These are phyloP conservation scores for Drosophila insularis DNA, from an alignment of 1,140 invertebrate species.

Conservation along the genomic window DNA sequence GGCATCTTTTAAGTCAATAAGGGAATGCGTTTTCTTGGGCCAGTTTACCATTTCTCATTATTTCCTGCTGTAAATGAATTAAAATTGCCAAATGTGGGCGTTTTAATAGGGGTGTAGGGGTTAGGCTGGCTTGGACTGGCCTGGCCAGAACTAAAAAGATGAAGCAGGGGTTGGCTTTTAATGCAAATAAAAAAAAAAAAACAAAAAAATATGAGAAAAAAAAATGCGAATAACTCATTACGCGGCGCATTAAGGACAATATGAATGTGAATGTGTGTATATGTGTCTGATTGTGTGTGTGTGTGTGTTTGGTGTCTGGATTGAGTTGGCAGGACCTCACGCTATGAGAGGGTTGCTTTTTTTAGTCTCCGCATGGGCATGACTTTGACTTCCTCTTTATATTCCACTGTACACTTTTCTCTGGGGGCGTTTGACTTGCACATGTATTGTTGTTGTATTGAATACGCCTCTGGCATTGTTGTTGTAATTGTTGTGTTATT, in stretches of 20 bases:
- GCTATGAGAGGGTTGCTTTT: conserved; percentile 66
- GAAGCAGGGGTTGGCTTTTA: conserved; percentile 49
- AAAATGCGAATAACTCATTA: conserved; percentile 81
- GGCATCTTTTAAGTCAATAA: neutral
- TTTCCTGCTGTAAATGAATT: conserved; percentile 76
- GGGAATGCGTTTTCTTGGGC: neutral
- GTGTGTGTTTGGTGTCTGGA: conserved; percentile 27
- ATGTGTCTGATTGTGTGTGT: conserved; percentile 22
- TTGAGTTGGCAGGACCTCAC: conserved; percentile 47
- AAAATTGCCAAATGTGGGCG: conserved; percentile 75
- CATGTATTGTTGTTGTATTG: conserved; percentile 69
- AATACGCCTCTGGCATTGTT: conserved; percentile 59
- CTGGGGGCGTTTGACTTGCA: conserved; percentile 69
- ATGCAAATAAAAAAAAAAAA: conserved; percentile 69
- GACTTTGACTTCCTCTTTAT: conserved; percentile 72
- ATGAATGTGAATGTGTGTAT: conserved; percentile 35
- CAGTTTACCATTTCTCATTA: conserved; percentile 50
- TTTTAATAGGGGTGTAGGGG: conserved; percentile 20
- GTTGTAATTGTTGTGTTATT: conserved; percentile 52
- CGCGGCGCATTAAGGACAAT: conserved; percentile 75
- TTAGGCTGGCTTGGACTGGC: neutral
- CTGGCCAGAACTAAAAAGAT: conserved; percentile 1
- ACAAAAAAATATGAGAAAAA: conserved; percentile 58
- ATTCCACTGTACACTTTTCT: conserved; percentile 18
- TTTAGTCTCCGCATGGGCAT: conserved; percentile 58